Percentiles rank a stretch among this genome's conserved stretches.
phyloP scores from a whole-genome alignment of 2,113 vertebrate species.

The Conger conger region DNA sequence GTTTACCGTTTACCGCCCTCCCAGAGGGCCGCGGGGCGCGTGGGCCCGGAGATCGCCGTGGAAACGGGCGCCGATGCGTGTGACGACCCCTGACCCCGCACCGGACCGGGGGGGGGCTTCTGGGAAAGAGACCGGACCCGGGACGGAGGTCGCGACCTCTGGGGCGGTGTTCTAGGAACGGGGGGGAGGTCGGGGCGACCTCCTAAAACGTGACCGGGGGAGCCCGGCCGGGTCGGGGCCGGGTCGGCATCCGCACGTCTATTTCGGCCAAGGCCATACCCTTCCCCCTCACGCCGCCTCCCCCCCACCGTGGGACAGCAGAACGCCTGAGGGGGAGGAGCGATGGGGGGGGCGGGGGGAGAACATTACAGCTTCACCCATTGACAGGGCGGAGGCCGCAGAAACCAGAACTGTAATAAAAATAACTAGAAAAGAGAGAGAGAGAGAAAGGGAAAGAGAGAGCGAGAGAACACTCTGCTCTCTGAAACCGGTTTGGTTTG shows the following conservation, averaged over 20 bases:
- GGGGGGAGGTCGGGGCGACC: background rate
- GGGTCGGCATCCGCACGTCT: background rate
- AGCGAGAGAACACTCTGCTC: background rate
- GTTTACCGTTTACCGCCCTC: too few species aligned
- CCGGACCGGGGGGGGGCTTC: too few species aligned
- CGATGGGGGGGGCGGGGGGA: background rate
- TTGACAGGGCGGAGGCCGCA: background rate
- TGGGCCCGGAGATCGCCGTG: too few species aligned
- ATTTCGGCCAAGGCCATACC: background rate
- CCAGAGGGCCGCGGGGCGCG: too few species aligned
- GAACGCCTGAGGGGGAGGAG: background rate
- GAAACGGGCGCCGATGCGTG: too few species aligned
- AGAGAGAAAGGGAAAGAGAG: background rate
- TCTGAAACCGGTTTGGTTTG: constrained; percentile 10
- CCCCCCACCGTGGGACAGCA: background rate
- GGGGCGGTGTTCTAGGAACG: background rate
- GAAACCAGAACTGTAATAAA: too few species aligned
- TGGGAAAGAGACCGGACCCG: background rate
- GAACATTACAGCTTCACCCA: background rate
- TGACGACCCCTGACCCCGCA: too few species aligned
- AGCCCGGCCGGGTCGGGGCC: background rate
- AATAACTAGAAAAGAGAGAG: too few species aligned
- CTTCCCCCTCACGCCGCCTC: background rate
- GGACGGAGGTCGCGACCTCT: background rate
- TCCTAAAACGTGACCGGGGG: background rate